A percentile compares a stretch with the other conserved stretches of the same genome.
Evolutionary conservation across 2,113 vertebrate genomes (phyloP).

Genomic region (Vanacampus margaritifer): DNA sequence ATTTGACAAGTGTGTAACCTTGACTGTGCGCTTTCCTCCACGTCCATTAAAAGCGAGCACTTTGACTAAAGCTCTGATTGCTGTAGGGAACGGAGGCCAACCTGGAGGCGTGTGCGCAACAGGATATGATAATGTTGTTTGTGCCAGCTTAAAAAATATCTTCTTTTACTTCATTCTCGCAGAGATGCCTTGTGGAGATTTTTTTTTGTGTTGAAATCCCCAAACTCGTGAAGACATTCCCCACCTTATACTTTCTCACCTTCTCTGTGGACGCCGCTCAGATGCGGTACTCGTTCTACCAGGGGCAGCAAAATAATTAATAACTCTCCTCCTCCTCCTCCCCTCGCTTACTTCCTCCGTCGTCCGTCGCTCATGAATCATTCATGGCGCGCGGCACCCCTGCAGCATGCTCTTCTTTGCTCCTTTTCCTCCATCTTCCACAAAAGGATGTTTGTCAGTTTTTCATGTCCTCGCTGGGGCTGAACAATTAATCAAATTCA

Average conservation of each 20-base stretch:
- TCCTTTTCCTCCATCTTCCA: constrained; percentile 32
- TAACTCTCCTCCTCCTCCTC: constrained; percentile 24
- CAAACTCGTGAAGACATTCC: neutral
- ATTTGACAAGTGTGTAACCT: constrained; percentile 39
- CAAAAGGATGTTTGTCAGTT: constrained; percentile 6
- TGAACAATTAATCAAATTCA: neutral
- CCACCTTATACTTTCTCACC: neutral
- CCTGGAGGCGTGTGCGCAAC: constrained; percentile 19
- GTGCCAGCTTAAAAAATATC: constrained; percentile 3
- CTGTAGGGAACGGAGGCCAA: constrained; percentile 20
- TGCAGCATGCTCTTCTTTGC: constrained; percentile 37
- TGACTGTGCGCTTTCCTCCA: constrained; percentile 33
- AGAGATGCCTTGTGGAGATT: neutral
- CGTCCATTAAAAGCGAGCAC: constrained; percentile 30
- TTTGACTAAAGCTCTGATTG: constrained; percentile 26
- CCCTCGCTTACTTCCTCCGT: constrained; percentile 10
- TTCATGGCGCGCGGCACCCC: constrained; percentile 43
- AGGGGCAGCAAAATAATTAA: constrained; percentile 61
- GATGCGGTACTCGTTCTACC: constrained; percentile 43
- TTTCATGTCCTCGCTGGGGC: neutral
- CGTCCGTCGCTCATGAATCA: constrained; percentile 56
- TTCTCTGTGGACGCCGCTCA: constrained; percentile 43
- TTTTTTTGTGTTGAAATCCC: neutral
- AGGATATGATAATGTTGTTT: constrained; percentile 29
- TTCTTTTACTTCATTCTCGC: constrained; percentile 9